phyloP scores from a whole-genome alignment of 2,113 vertebrate species.

The Pardalotus punctatus region DNA sequence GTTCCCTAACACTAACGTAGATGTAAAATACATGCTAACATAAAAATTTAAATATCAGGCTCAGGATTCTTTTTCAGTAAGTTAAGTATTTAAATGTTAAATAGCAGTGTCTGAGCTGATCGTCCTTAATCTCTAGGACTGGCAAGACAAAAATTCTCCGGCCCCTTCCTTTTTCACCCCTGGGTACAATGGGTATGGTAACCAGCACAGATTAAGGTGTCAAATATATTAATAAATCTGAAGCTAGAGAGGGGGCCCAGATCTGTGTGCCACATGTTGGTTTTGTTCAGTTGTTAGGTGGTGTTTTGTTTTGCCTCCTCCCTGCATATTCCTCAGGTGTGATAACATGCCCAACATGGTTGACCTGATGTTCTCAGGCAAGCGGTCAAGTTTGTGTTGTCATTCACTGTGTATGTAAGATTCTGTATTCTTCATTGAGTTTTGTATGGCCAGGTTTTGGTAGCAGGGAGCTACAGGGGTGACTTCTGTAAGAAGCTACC shows the following conservation, averaged over 20 bases:
- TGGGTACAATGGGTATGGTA: background rate
- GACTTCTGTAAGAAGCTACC: background rate
- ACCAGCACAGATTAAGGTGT: background rate
- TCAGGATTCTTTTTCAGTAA: background rate
- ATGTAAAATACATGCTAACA: background rate
- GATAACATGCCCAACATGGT: background rate
- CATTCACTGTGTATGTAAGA: background rate
- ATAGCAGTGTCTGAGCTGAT: background rate
- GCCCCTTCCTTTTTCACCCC: background rate
- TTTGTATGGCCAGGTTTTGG: background rate
- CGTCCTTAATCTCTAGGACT: background rate
- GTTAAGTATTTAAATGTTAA: background rate
- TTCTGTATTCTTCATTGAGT: background rate
- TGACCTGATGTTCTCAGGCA: background rate
- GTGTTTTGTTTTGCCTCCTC: background rate
- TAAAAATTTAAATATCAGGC: background rate
- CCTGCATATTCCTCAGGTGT: fast-evolving
- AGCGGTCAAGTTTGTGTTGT: background rate
- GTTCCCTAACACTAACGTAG: background rate
- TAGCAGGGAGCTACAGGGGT: background rate
- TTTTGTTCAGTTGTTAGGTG: background rate
- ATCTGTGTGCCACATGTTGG: background rate
- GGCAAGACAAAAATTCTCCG: background rate
- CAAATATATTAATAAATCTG: background rate
- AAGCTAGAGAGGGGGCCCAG: background rate